Percentiles rank a stretch among this genome's conserved stretches.
Evolutionary conservation across 2,797 vertebrate genomes (phyloP).

Genomic region (Sebastes baramenuke): DNA sequence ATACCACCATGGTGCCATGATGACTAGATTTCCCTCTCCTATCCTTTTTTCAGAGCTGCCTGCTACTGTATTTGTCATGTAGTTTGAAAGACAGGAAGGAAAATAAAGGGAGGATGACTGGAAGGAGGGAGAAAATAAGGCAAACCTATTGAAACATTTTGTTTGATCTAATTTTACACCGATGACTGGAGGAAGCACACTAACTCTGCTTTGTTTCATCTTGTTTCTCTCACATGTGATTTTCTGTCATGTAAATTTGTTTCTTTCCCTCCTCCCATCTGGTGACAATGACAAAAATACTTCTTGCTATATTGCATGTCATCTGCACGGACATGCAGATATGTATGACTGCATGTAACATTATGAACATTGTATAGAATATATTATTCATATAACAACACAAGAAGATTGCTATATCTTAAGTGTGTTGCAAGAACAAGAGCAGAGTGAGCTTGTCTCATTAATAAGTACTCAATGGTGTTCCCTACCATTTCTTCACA

Average conservation of each 20-base stretch:
- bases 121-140: constrained; percentile 3
- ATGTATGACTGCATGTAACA: neutral
- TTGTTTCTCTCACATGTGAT: neutral
- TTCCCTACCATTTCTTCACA: neutral
- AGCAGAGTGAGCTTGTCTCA: neutral
- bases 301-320: neutral
- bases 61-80: constrained; percentile 23
- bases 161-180: constrained; percentile 47
- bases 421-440: neutral
- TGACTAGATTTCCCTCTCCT: neutral
- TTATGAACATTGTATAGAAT: neutral
- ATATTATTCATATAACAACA: constrained; percentile 14
- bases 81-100: constrained; percentile 7
- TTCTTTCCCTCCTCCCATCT: neutral
- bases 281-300: constrained; percentile 6
- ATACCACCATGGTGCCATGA: neutral
- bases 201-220: constrained; percentile 16
- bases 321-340: neutral
- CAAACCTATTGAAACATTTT: constrained; percentile 22
- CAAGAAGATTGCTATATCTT: neutral
- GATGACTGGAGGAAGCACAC: constrained; percentile 12
- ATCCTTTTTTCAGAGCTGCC: neutral
- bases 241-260: constrained; percentile 18
- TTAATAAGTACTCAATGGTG: neutral
- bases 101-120: constrained; percentile 7